Percentiles rank a stretch among this genome's conserved stretches.
Evolutionary conservation across 2,113 vertebrate genomes (phyloP).

Genomic region (Ovis canadensis): DNA sequence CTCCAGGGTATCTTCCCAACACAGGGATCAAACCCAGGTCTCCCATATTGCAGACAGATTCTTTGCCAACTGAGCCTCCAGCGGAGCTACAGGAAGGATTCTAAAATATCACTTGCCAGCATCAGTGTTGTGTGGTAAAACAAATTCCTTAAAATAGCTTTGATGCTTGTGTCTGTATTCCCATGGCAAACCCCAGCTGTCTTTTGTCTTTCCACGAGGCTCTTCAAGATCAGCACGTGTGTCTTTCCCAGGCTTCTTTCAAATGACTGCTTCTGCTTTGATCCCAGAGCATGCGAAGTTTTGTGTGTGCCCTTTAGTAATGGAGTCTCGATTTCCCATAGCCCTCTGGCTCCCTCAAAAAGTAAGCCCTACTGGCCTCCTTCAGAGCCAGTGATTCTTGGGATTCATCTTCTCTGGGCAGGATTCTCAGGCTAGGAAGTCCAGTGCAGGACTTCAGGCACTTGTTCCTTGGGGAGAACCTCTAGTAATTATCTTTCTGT

Average conservation of each 20-base stretch:
- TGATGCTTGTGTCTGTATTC: not conserved
- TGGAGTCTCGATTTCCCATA: not conserved
- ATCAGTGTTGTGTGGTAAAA: not conserved
- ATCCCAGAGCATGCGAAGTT: not conserved
- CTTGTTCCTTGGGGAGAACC: not conserved
- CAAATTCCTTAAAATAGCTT: not conserved
- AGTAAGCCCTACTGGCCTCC: not conserved
- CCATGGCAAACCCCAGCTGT: not conserved
- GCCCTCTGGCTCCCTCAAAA: not conserved
- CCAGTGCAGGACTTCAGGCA: not conserved
- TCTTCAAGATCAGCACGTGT: not conserved
- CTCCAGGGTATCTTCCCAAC: not conserved
- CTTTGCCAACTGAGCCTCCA: not conserved
- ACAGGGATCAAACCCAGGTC: not conserved
- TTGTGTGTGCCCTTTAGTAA: not conserved
- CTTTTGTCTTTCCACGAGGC: not conserved
- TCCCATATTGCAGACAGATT: not conserved
- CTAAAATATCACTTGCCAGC: not conserved
- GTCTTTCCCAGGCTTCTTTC: not conserved
- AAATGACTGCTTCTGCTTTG: not conserved
- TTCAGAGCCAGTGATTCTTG: not conserved
- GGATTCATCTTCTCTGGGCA: not conserved
- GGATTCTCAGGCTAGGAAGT: not conserved
- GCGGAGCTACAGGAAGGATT: not conserved
- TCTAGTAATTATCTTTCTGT: not conserved